These are phyloP conservation scores for Maniola hyperantus DNA, from an alignment of 2,888 invertebrate species.

Conservation along the genomic window DNA sequence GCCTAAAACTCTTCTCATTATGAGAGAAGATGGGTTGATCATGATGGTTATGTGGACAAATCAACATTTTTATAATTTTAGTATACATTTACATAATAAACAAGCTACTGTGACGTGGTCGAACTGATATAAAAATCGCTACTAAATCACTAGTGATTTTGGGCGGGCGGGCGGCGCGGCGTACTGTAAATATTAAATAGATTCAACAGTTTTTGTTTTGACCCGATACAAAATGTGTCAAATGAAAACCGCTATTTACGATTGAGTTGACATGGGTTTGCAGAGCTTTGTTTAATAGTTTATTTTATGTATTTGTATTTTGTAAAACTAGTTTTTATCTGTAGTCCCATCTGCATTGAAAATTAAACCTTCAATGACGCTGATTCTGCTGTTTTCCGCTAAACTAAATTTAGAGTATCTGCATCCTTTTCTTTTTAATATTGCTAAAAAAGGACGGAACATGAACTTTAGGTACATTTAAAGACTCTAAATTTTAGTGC, in stretches of 20 bases:
- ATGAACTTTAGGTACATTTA: no score
- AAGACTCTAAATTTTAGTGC: no score
- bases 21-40: no score
- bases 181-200: neutral
- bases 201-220: conserved; percentile 13
- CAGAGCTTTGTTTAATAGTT: conserved; percentile 12
- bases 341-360: neutral
- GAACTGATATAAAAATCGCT: neutral
- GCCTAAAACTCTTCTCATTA: no score
- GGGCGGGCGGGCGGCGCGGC: no score
- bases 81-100: no score
- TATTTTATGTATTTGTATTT: neutral
- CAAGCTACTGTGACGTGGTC: neutral
- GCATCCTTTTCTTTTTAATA: no score
- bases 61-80: no score
- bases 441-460: no score
- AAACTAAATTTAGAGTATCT: no score
- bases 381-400: no score
- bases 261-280: conserved; percentile 2
- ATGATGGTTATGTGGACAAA: no score
- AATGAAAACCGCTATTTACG: conserved; percentile 12
- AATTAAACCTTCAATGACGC: neutral
- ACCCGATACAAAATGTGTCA: neutral
- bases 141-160: neutral
- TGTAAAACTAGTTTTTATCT: neutral